phyloP scores from a whole-genome alignment of 2,113 vertebrate genomes.

The Natator depressus region DNA sequence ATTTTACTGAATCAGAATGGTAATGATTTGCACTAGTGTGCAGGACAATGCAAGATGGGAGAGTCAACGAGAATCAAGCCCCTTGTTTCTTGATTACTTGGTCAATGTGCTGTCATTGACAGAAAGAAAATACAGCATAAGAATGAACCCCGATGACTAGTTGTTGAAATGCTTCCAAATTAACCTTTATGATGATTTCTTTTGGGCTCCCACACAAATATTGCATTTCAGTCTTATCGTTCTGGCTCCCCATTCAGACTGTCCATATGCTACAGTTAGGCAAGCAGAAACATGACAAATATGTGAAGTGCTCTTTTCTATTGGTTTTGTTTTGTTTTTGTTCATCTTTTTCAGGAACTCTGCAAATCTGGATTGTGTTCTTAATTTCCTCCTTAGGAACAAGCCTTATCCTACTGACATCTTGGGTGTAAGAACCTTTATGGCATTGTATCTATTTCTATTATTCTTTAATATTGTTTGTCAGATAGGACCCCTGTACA shows the following conservation, averaged over 20 bases:
- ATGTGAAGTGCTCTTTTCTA: neutral
- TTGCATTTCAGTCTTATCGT: no score
- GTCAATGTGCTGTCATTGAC: neutral
- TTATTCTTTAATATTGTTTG: neutral
- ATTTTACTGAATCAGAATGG: neutral
- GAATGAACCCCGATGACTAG: neutral
- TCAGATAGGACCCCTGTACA: no score
- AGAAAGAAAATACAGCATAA: neutral
- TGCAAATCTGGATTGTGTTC: conserved; percentile 1
- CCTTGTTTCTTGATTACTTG: neutral
- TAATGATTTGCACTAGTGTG: neutral
- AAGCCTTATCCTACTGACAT: neutral
- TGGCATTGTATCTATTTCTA: neutral
- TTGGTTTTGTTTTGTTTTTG: neutral
- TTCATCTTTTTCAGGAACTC: conserved; percentile 20
- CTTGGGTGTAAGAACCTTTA: conserved; percentile 6
- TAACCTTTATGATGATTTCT: neutral
- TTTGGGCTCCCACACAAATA: neutral
- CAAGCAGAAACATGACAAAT: neutral
- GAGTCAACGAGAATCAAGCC: neutral
- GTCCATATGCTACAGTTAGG: neutral
- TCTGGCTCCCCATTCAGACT: no score
- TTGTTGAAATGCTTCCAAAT: neutral
- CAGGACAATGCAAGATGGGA: neutral
- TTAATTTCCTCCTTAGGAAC: neutral